These are phyloP conservation scores for Cyprinella venusta DNA, from an alignment of 2,797 vertebrate species.

Conservation along the genomic window DNA sequence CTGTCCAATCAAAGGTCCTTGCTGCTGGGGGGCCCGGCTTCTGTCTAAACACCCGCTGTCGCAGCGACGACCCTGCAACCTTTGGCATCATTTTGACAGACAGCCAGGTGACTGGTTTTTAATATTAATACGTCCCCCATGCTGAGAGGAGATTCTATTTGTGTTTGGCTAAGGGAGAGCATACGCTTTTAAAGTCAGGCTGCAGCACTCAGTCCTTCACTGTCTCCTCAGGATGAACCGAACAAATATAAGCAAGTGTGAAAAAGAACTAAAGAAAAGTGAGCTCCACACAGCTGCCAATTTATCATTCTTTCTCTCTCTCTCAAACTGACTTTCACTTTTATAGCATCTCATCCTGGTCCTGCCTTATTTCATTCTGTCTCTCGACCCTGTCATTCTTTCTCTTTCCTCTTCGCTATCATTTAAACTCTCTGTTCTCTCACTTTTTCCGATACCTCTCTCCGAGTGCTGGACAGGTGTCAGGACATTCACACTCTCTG, in stretches of 20 bases:
- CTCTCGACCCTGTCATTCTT: slow-evolving; percentile 20
- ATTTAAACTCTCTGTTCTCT: slow-evolving; percentile 30
- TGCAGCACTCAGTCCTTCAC: slow-evolving; percentile 43
- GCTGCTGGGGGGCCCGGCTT: slow-evolving; percentile 52
- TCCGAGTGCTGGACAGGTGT: slow-evolving; percentile 37
- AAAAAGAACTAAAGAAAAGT: slow-evolving; percentile 34
- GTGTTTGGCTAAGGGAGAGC: slow-evolving; percentile 38
- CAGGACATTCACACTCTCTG: slow-evolving; percentile 28
- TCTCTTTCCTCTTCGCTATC: background rate
- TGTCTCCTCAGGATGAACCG: slow-evolving; percentile 33
- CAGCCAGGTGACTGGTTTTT: slow-evolving; percentile 59
- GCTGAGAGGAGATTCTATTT: slow-evolving; percentile 47
- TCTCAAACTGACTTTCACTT: background rate
- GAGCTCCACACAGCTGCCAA: slow-evolving; percentile 33
- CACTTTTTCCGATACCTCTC: slow-evolving; percentile 24
- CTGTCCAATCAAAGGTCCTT: slow-evolving; percentile 60
- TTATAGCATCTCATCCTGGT: slow-evolving; percentile 37
- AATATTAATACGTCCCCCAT: slow-evolving; percentile 61
- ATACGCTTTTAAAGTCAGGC: slow-evolving; percentile 50
- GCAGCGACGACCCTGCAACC: slow-evolving; percentile 55
- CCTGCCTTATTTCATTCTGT: slow-evolving; percentile 11
- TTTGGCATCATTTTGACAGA: slow-evolving; percentile 58
- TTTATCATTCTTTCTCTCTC: slow-evolving; percentile 33
- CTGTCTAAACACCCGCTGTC: slow-evolving; percentile 63
- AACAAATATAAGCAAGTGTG: slow-evolving; percentile 47